These are phyloP conservation scores for Clinocottus analis DNA, from an alignment of 2,113 vertebrate species.

Conservation along the genomic window DNA sequence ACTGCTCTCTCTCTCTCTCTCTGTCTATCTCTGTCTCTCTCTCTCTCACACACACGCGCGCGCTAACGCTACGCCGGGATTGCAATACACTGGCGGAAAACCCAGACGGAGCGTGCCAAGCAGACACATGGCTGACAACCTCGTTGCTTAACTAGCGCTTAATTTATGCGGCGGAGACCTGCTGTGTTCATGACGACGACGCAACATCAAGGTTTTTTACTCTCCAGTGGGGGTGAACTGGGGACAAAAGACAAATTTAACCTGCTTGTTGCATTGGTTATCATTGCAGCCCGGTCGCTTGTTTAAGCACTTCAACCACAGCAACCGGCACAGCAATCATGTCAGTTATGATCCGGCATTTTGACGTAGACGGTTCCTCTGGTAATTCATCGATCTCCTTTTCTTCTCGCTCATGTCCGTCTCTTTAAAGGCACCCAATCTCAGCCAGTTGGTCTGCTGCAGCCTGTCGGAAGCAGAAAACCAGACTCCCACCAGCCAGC, in stretches of 20 bases:
- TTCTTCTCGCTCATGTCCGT: not conserved
- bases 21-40: too few relatives aligned
- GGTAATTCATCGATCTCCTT: constrained; percentile 9
- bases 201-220: not conserved
- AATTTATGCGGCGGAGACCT: not conserved
- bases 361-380: constrained; percentile 4
- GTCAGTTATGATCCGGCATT: not conserved
- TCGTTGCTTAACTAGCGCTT: not conserved
- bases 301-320: not conserved
- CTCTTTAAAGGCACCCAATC: not conserved
- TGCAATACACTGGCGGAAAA: not conserved
- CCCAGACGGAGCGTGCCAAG: not conserved
- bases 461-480: constrained; percentile 15
- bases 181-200: not conserved
- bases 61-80: too few relatives aligned
- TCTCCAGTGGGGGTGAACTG: not conserved
- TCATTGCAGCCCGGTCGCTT: not conserved
- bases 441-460: not conserved
- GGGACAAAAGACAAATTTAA: not conserved
- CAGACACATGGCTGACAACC: not conserved
- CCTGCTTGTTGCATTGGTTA: not conserved
- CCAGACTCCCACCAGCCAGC: not conserved
- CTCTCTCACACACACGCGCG: too few relatives aligned
- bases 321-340: not conserved
- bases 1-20: too few relatives aligned